Evolutionary conservation across 1,140 invertebrate genomes (phyloP).

Genomic region (Thereuonema tuberculata): DNA sequence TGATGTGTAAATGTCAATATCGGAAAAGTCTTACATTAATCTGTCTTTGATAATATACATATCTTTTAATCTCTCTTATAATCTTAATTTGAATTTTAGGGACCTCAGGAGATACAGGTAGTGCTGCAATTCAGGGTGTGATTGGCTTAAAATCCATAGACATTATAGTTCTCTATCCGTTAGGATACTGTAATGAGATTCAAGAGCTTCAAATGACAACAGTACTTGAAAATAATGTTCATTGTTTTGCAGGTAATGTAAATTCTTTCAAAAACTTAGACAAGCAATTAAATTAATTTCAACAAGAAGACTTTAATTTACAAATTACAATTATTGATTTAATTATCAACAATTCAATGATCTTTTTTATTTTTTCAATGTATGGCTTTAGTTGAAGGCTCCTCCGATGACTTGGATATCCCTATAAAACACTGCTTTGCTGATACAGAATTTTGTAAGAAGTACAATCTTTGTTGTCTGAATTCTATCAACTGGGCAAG

Average conservation of each 20-base stretch:
- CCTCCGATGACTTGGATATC: conserved; percentile 36
- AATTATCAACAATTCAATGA: background rate
- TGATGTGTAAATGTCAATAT: too few relatives aligned
- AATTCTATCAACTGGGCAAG: conserved; percentile 40
- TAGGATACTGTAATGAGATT: conserved; percentile 29
- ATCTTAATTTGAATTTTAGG: conserved; percentile 20
- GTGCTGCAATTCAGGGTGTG: conserved; percentile 36
- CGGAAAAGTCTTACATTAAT: background rate
- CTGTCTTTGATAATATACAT: background rate
- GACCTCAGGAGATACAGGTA: conserved; percentile 40
- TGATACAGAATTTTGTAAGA: conserved; percentile 24
- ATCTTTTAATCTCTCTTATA: background rate
- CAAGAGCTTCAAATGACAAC: conserved; percentile 40
- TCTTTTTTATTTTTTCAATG: background rate
- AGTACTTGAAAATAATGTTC: conserved; percentile 32
- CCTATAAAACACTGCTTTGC: conserved; percentile 33
- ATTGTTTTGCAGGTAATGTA: conserved; percentile 26
- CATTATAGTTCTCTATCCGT: conserved; percentile 36
- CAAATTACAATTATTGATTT: background rate
- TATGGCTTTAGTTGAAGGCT: conserved; percentile 33
- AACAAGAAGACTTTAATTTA: background rate
- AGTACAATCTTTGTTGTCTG: conserved; percentile 29
- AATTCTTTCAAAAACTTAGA: background rate
- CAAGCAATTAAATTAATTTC: background rate
- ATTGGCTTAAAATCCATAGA: conserved; percentile 30